Percentiles rank a stretch among this genome's conserved stretches.
These are phyloP conservation scores for Solenodon paradoxus DNA, from an alignment of 2,113 vertebrate species.

Conservation along the genomic window DNA sequence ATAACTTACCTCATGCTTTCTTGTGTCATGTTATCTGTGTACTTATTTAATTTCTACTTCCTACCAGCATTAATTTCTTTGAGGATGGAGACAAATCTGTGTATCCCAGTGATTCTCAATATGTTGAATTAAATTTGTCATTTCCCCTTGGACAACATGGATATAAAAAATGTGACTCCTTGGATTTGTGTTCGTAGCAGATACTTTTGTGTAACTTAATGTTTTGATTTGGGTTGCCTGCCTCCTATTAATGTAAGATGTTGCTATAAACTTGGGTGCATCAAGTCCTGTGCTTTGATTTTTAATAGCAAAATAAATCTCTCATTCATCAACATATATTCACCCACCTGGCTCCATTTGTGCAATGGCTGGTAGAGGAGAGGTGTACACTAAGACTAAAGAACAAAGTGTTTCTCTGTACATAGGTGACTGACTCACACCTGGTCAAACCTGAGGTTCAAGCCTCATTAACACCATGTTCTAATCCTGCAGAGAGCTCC, in stretches of 20 bases:
- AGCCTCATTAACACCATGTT: slow-evolving; percentile 61
- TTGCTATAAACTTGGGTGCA: neutral
- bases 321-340: neutral
- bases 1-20: neutral
- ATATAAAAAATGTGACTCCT: neutral
- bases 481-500: slow-evolving; percentile 31
- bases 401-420: slow-evolving; percentile 61
- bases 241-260: neutral
- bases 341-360: slow-evolving; percentile 1
- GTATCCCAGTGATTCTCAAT: neutral
- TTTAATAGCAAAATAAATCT: slow-evolving; percentile 14
- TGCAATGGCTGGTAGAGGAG: neutral
- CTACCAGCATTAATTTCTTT: neutral
- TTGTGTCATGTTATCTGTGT: neutral
- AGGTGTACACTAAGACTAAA: neutral
- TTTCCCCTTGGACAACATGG: neutral
- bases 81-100: neutral
- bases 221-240: neutral
- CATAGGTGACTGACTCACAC: slow-evolving; percentile 43
- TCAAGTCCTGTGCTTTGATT: neutral
- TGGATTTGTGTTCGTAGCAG: neutral
- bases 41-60: neutral
- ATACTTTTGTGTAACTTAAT: neutral
- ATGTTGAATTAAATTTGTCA: neutral
- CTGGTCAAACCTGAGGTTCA: slow-evolving; percentile 29